These are phyloP conservation scores for Allygus modestus DNA, from an alignment of 2,888 invertebrate species.

Conservation along the genomic window DNA sequence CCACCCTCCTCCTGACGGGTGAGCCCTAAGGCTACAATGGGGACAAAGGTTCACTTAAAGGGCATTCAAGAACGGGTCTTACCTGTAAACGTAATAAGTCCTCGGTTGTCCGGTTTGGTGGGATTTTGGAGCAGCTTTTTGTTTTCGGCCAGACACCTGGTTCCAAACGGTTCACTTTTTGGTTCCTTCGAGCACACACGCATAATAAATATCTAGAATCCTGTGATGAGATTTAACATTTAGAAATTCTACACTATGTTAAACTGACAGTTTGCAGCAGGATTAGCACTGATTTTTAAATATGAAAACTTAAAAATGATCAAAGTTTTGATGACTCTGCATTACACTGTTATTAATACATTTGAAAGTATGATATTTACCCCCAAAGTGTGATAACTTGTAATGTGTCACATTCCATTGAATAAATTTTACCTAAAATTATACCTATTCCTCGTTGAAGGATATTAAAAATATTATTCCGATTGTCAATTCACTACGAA, in stretches of 20 bases:
- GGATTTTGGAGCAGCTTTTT: constrained; percentile 11
- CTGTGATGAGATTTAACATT: too few species aligned
- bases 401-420: too few species aligned
- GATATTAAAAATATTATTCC: not conserved
- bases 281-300: too few species aligned
- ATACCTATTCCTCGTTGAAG: too few species aligned
- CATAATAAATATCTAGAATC: constrained; percentile 19
- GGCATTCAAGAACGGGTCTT: constrained; percentile 12
- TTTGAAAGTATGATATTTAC: too few species aligned
- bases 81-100: constrained; percentile 49
- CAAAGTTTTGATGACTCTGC: too few species aligned
- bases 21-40: constrained; percentile 14
- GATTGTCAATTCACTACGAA: not conserved
- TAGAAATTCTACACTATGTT: too few species aligned
- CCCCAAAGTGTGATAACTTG: too few species aligned
- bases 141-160: constrained; percentile 29
- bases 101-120: constrained; percentile 3
- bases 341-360: too few species aligned
- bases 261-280: too few species aligned
- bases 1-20: not conserved
- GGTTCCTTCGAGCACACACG: not conserved
- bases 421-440: too few species aligned
- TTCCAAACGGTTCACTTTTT: constrained; percentile 37
- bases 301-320: too few species aligned
- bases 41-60: constrained; percentile 10